A percentile compares a stretch with the other conserved stretches of the same genome.
phyloP scores from a whole-genome alignment of 2,797 vertebrate species.

The Microctenopoma lineatum region DNA sequence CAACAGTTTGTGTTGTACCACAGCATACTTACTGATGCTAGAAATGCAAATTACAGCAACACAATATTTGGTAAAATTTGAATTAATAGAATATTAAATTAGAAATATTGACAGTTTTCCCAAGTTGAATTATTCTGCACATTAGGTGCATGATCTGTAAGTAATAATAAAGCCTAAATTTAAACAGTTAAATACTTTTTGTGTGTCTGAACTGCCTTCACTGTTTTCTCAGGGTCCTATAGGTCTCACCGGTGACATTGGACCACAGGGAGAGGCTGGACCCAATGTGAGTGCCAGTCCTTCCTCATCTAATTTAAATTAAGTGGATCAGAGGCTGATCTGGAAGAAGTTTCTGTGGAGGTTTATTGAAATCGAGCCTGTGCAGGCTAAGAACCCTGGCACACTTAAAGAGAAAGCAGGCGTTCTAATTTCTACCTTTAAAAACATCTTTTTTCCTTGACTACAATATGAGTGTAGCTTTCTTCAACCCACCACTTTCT shows the following conservation, averaged over 20 bases:
- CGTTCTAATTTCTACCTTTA: background rate
- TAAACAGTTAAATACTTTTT: background rate
- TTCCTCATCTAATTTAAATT: background rate
- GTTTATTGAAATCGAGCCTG: too few species aligned
- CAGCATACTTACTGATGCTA: too few species aligned
- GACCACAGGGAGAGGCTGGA: slow-evolving; percentile 94
- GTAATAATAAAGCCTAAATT: background rate
- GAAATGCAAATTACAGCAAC: too few species aligned
- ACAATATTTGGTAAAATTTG: too few species aligned
- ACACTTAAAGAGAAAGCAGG: background rate
- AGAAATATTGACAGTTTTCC: too few species aligned
- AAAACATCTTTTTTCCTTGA: background rate
- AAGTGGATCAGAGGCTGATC: too few species aligned
- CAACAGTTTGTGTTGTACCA: too few species aligned
- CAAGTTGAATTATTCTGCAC: too few species aligned
- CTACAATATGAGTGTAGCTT: background rate
- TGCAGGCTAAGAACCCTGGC: background rate
- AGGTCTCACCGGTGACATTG: slow-evolving; percentile 94
- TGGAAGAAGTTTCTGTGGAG: too few species aligned
- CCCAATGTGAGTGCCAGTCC: slow-evolving; percentile 87
- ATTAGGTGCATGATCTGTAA: background rate
- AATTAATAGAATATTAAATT: too few species aligned
- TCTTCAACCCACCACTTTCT: slow-evolving; percentile 10
- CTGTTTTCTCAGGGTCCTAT: slow-evolving; percentile 87
- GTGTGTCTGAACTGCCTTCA: background rate